Base-by-base conservation (phyloP, 2,113 vertebrate species). In the Mustela nigripes region DNA sequence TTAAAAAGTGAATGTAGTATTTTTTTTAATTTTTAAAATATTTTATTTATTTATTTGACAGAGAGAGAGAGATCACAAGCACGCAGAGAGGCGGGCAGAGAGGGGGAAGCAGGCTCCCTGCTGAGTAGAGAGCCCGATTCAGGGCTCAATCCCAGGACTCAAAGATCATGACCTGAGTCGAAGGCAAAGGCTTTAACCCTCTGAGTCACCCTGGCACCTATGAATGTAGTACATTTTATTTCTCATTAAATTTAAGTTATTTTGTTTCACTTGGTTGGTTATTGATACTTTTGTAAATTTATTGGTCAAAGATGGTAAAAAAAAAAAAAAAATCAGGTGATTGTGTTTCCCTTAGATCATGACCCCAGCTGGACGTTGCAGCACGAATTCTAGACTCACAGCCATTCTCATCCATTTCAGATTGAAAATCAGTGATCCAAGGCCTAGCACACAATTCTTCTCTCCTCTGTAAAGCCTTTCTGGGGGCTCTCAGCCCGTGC, bases 221-320 rank as follows among this genome's bases (percentile, higher is more conserved):
- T 56, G 53, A 56, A 56, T 56, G 5, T 56, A 53, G 1, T 91
- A 0, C 76, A 9, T 94, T 79, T 89, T 92, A 36, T 71, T 90
- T 11, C 18, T 96, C 63, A 69, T 95, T 60, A 85, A 79, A 80
- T 50, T 71, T 86, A 53, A 92, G 11, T 88, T 81, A 36, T 94
- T 88, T 95, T 76, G 31, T 81, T 95, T 89, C 8, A 39, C 67
- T 83, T 81, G 33, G 33, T 69, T 39, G 88, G 90, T 94, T 94
- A 79, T 83, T 90, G 81, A 53, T 89, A 63, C 82, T 92, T 89
- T 92, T 79, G 5, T 97, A 85, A 60, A 53, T 11, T 84, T 69
- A 85, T 26, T 79, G 85, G 39, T 15, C 65, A 93, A 85, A 78
- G 36, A 87, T 36, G 53, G 56, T 36, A 15, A 79, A 76, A 89